Percentiles rank a stretch among this genome's conserved stretches.
Conservation (phyloP, 2,797 vertebrate species). For the Naso thynnoides region DNA sequence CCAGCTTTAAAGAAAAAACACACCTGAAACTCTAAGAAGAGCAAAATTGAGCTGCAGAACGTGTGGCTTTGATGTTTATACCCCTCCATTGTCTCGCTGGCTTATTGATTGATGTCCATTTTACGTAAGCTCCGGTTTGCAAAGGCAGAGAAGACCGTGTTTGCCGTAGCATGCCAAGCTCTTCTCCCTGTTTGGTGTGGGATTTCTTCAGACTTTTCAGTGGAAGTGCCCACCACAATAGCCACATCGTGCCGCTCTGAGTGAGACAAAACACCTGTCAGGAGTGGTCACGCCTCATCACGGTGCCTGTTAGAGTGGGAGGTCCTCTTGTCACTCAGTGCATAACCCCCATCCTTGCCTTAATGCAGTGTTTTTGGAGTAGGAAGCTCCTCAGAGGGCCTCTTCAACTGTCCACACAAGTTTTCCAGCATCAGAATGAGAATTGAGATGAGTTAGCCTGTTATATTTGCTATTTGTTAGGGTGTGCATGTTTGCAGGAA, state of each 20-base stretch:
- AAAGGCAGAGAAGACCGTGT: constrained; percentile 42
- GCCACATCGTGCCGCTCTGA: constrained; percentile 61
- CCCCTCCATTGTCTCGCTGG: constrained; percentile 33
- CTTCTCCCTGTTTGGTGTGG: constrained; percentile 49
- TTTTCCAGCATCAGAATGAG: constrained; percentile 25
- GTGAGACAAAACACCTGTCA: constrained; percentile 82
- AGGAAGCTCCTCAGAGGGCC: constrained; percentile 45
- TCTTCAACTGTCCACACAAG: constrained; percentile 34
- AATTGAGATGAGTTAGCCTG: not conserved
- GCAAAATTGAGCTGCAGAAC: not conserved
- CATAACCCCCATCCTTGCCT: constrained; percentile 42
- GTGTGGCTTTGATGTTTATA: constrained; percentile 53
- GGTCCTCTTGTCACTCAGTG: constrained; percentile 71
- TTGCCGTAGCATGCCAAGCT: constrained; percentile 45
- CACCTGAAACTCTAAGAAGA: constrained; percentile 49
- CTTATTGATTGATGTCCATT: constrained; percentile 56
- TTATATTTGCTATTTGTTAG: not conserved
- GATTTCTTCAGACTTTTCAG: constrained; percentile 61
- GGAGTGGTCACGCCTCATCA: constrained; percentile 74
- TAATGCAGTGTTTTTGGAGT: constrained; percentile 40
- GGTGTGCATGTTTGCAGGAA: constrained; percentile 5
- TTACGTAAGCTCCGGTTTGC: constrained; percentile 39
- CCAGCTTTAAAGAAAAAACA: constrained; percentile 59
- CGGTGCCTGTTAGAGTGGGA: constrained; percentile 70
- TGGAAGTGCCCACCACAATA: constrained; percentile 64